Conservation (phyloP, 2,888 invertebrate species). For the Conistra vaccinii region DNA sequence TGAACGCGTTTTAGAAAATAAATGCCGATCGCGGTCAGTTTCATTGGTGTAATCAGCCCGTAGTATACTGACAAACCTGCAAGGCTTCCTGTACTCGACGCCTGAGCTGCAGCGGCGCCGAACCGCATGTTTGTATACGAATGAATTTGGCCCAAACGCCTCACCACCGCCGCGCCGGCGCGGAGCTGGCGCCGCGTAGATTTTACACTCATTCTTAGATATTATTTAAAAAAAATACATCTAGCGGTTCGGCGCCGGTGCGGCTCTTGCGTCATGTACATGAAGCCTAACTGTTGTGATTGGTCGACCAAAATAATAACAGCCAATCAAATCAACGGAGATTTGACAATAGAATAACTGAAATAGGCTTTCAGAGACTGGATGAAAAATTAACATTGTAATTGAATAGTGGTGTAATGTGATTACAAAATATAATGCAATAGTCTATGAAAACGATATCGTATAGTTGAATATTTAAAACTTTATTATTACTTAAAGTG, state of each 20-base stretch:
- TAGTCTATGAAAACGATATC: conserved; percentile 78
- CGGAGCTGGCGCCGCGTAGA: no score
- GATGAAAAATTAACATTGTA: conserved; percentile 52
- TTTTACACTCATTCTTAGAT: no score
- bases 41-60: no score
- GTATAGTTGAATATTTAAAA: conserved; percentile 86
- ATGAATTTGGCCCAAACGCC: no score
- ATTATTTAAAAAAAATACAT: no score
- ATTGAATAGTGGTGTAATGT: conserved; percentile 71
- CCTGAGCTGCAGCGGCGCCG: no score
- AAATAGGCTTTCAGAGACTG: conserved; percentile 14
- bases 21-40: no score
- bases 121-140: no score
- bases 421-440: conserved; percentile 83
- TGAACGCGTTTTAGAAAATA: no score
- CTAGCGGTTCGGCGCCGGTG: no score
- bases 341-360: conserved; percentile 16
- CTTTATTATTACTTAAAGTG: conserved; percentile 85
- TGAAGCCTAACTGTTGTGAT: neutral
- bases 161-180: no score
- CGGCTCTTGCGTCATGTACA: no score
- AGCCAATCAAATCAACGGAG: conserved; percentile 4
- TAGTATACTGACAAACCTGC: conserved; percentile 18
- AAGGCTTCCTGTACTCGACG: neutral
- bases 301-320: conserved; percentile 2